These are phyloP conservation scores for Meloidogyne chitwoodi DNA, from an alignment of 1,140 invertebrate genomes.

Conservation along the genomic window DNA sequence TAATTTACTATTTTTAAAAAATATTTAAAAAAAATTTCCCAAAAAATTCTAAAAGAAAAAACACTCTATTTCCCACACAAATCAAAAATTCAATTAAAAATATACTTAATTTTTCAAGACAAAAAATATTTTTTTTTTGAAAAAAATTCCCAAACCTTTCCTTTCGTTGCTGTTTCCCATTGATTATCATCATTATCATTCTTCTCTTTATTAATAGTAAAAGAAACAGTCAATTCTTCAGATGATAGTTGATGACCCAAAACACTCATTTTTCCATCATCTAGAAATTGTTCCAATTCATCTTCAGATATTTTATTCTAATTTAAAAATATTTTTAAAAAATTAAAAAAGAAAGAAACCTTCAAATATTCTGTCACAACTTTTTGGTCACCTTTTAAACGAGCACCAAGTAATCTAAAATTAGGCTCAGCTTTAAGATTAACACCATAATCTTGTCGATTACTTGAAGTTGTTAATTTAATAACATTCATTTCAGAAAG, in stretches of 20 bases:
- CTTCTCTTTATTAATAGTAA: conserved; percentile 66
- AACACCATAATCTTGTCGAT: conserved; percentile 89
- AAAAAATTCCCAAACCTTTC: too few relatives aligned
- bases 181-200: conserved; percentile 17
- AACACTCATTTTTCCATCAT: conserved; percentile 71
- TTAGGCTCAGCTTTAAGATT: conserved; percentile 87
- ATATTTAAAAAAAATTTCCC: neutral
- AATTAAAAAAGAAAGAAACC: conserved; percentile 51
- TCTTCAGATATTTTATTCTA: conserved; percentile 70
- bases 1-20: neutral
- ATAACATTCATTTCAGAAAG: conserved; percentile 82
- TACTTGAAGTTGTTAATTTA: conserved; percentile 77
- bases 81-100: too few relatives aligned
- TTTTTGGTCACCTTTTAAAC: conserved; percentile 84
- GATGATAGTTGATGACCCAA: conserved; percentile 73
- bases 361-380: conserved; percentile 77
- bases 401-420: conserved; percentile 77
- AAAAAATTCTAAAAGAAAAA: conserved; percentile 17
- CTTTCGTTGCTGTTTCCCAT: conserved; percentile 60
- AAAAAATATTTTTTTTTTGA: too few relatives aligned
- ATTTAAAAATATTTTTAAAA: conserved; percentile 26
- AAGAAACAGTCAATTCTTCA: conserved; percentile 80
- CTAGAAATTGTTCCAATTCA: conserved; percentile 75
- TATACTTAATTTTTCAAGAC: too few relatives aligned
- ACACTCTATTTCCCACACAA: neutral